Evolutionary conservation across 2,797 vertebrate genomes (phyloP).

Genomic region (Melanotaenia nigrans): DNA sequence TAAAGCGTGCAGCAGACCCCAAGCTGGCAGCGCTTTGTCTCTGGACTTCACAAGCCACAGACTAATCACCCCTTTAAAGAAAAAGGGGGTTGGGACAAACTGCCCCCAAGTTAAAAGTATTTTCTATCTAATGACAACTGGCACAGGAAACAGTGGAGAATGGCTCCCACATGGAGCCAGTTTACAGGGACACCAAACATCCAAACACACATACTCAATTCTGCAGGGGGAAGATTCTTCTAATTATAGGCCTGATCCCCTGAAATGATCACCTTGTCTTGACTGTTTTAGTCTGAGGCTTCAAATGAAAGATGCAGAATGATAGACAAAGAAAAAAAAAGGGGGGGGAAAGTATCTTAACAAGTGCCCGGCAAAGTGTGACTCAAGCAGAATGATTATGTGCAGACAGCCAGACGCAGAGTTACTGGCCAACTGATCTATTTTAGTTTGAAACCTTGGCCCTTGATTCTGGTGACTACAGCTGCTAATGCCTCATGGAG

Average conservation of each 20-base stretch:
- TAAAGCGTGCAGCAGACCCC: conserved; percentile 15
- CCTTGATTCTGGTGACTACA: conserved; percentile 55
- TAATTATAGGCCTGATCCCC: conserved; percentile 74
- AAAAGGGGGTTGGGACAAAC: conserved; percentile 55
- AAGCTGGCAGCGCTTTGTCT: conserved; percentile 31
- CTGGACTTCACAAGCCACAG: conserved; percentile 54
- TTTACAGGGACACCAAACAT: conserved; percentile 79
- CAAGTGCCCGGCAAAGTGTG: conserved; percentile 40
- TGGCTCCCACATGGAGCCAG: conserved; percentile 79
- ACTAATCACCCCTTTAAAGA: conserved; percentile 73
- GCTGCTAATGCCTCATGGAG: conserved; percentile 51
- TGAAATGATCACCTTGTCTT: conserved; percentile 72
- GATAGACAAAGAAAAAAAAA: conserved; percentile 34
- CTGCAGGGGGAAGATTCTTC: conserved; percentile 53
- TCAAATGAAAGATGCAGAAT: conserved; percentile 59
- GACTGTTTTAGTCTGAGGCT: conserved; percentile 63
- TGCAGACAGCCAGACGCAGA: conserved; percentile 45
- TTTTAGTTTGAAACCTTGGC: conserved; percentile 69
- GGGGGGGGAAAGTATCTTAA: conserved; percentile 22
- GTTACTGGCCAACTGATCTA: conserved; percentile 53
- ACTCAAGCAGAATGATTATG: conserved; percentile 46
- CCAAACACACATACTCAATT: conserved; percentile 40
- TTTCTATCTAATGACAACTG: conserved; percentile 76
- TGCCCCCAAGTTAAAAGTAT: conserved; percentile 72
- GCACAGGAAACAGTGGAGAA: conserved; percentile 76